Evolutionary conservation across 2,113 vertebrate species (phyloP).

Genomic region (Colistium nudipinnis): DNA sequence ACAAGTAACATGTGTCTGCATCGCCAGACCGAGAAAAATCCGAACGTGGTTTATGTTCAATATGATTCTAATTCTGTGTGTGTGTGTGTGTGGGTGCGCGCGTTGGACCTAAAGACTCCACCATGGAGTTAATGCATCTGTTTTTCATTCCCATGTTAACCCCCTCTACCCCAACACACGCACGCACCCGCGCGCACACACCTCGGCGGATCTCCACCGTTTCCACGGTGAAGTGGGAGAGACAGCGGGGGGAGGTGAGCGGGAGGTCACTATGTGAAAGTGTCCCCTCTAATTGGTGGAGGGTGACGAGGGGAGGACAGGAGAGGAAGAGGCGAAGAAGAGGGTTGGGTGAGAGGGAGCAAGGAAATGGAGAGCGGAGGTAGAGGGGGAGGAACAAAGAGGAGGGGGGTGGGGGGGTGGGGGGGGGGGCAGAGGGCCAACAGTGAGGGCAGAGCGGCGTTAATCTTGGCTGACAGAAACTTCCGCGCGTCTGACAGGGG

Average conservation of each 20-base stretch:
- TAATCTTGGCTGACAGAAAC: constrained; percentile 68
- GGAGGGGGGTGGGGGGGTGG: background rate
- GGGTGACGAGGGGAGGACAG: constrained; percentile 35
- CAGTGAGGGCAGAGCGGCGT: constrained; percentile 29
- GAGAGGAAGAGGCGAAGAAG: constrained; percentile 8
- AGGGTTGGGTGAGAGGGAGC: background rate
- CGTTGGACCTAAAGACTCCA: constrained; percentile 21
- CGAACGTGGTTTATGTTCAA: constrained; percentile 25
- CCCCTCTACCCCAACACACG: constrained; percentile 19
- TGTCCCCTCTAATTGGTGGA: constrained; percentile 50
- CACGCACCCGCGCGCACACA: constrained; percentile 14
- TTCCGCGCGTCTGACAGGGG: constrained; percentile 53
- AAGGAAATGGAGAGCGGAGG: background rate
- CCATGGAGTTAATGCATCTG: constrained; percentile 56
- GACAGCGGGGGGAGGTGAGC: constrained; percentile 65
- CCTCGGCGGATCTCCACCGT: constrained; percentile 38
- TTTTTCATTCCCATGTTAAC: constrained; percentile 51
- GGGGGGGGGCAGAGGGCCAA: constrained; percentile 19
- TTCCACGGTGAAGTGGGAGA: constrained; percentile 59
- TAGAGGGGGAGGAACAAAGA: constrained; percentile 19
- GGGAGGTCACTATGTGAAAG: constrained; percentile 56
- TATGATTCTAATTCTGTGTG: constrained; percentile 10
- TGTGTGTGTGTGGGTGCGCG: background rate
- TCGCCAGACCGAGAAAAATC: background rate
- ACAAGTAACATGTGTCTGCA: constrained; percentile 32